Evolutionary conservation across 2,113 vertebrate species (phyloP).

Genomic region (Ammospiza nelsoni): DNA sequence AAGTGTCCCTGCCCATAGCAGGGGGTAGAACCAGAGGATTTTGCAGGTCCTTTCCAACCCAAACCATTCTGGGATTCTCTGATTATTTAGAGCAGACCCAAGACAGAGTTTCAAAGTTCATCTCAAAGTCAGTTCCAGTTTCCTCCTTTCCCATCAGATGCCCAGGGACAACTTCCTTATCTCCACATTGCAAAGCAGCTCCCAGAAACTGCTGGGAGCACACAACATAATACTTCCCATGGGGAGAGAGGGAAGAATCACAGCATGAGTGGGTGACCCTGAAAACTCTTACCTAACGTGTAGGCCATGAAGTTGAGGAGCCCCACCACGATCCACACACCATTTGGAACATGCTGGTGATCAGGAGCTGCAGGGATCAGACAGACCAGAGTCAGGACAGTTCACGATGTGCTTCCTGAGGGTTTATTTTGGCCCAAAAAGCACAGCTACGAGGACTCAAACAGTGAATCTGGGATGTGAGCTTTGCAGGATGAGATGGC

Average conservation of each 20-base stretch:
- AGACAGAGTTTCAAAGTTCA: not conserved
- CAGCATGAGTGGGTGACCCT: not conserved
- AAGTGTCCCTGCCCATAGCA: not conserved
- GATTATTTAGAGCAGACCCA: not conserved
- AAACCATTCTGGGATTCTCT: not conserved
- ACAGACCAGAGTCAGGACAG: not conserved
- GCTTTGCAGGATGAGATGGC: not conserved
- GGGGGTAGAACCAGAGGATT: too few relatives aligned
- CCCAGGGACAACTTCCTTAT: not conserved
- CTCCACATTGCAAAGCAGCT: not conserved
- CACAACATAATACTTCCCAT: not conserved
- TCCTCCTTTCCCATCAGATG: not conserved
- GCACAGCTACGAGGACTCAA: not conserved
- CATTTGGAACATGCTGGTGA: conserved; percentile 87
- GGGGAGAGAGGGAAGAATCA: not conserved
- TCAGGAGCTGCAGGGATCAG: conserved; percentile 78
- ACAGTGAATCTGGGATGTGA: not conserved
- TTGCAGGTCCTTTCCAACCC: not conserved
- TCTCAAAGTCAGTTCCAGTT: not conserved
- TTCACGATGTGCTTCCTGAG: not conserved
- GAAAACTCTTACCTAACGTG: conserved; percentile 86
- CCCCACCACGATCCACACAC: conserved; percentile 92
- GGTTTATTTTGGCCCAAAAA: not conserved
- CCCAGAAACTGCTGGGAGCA: not conserved
- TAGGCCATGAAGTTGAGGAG: conserved; percentile 96